These are phyloP conservation scores for Drosophila tristis DNA, from an alignment of 1,140 invertebrate genomes.

Conservation along the genomic window DNA sequence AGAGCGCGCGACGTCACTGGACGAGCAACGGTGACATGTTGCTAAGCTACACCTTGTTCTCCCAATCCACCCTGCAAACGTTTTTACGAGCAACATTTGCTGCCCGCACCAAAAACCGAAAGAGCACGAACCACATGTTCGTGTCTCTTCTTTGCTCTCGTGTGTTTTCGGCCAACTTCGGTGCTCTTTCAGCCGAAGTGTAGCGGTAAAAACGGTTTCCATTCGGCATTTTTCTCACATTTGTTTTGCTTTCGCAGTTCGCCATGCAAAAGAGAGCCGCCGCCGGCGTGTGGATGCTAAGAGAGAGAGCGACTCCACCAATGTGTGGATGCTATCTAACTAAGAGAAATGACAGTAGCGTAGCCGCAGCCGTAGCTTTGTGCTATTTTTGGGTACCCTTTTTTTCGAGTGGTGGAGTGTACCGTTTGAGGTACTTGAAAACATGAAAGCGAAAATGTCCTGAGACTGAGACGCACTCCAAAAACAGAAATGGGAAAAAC, in stretches of 20 bases:
- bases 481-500: constrained; percentile 28
- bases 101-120: too few relatives aligned
- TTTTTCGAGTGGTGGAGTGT: constrained; percentile 3
- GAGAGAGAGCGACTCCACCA: constrained; percentile 22
- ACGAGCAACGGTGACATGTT: too few relatives aligned
- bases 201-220: constrained; percentile 58
- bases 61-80: too few relatives aligned
- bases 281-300: constrained; percentile 47
- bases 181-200: constrained; percentile 45
- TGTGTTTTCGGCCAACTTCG: constrained; percentile 3
- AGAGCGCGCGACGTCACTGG: too few relatives aligned
- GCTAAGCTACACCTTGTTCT: too few relatives aligned
- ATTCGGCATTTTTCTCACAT: constrained; percentile 70
- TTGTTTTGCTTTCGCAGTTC: constrained; percentile 78
- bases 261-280: constrained; percentile 11
- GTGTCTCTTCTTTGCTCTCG: neutral
- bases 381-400: constrained; percentile 36
- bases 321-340: constrained; percentile 63
- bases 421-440: constrained; percentile 37
- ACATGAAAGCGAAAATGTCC: constrained; percentile 63
- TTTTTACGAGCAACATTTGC: too few relatives aligned
- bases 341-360: constrained; percentile 40
- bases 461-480: constrained; percentile 22
- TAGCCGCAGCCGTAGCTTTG: neutral
- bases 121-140: too few relatives aligned